phyloP scores from a whole-genome alignment of 2,888 invertebrate species.

The Heliconius sara region DNA sequence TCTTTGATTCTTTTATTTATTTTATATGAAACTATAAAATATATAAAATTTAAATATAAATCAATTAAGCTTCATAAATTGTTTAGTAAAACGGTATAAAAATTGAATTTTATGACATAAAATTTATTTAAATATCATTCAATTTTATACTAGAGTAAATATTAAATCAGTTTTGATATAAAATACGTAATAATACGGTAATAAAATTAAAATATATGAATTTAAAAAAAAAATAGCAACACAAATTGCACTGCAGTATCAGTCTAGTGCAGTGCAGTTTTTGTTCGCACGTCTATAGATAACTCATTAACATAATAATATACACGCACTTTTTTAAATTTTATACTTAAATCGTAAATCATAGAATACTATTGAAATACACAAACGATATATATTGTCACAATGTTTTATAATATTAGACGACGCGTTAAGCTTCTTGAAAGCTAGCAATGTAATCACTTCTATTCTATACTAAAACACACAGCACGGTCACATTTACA shows the following conservation, averaged over 20 bases:
- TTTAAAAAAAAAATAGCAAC: slow-evolving; percentile 69
- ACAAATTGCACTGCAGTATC: slow-evolving; percentile 82
- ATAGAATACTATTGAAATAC: slow-evolving; percentile 68
- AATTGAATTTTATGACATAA: slow-evolving; percentile 1
- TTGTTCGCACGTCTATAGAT: slow-evolving; percentile 79
- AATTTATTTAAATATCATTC: not conserved
- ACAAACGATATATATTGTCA: slow-evolving; percentile 76
- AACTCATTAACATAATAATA: slow-evolving; percentile 80
- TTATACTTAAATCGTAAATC: slow-evolving; percentile 66
- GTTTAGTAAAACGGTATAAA: not conserved
- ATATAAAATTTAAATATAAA: not conserved
- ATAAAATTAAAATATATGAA: slow-evolving; percentile 31
- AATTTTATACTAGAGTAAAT: not conserved
- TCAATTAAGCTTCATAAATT: not conserved
- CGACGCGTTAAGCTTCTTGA: slow-evolving; percentile 61
- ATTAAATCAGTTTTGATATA: not conserved
- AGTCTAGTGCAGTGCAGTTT: slow-evolving; percentile 79
- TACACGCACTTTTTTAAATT: slow-evolving; percentile 63
- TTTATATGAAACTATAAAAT: not conserved
- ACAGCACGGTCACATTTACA: slow-evolving; percentile 51
- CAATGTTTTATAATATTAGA: slow-evolving; percentile 77
- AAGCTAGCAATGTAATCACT: slow-evolving; percentile 28
- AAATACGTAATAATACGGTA: slow-evolving; percentile 6
- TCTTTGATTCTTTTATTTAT: not conserved
- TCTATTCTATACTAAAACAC: slow-evolving; percentile 8